A percentile compares a stretch with the other conserved stretches of the same genome.
phyloP scores from a whole-genome alignment of 2,113 vertebrate species.

The Rhea pennata region DNA sequence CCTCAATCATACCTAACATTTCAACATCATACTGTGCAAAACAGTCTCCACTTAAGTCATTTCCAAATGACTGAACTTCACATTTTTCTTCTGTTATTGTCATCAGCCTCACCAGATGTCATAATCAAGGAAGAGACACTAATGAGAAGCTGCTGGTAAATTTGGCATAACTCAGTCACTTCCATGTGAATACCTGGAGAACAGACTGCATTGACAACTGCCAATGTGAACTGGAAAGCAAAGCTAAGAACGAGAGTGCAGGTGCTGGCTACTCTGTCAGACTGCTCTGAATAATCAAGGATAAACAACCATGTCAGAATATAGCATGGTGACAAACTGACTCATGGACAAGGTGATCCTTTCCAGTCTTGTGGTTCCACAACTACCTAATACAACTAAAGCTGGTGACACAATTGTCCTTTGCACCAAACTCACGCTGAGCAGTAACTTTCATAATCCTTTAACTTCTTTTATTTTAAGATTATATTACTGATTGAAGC shows the following conservation, averaged over 20 bases:
- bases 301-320: neutral
- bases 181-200: slow-evolving; percentile 33
- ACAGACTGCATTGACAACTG: neutral
- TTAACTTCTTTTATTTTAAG: neutral
- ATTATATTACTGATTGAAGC: neutral
- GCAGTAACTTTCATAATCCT: neutral
- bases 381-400: neutral
- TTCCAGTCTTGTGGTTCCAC: neutral
- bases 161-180: slow-evolving; percentile 26
- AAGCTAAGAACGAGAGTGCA: neutral
- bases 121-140: slow-evolving; percentile 50
- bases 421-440: neutral
- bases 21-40: slow-evolving; percentile 52
- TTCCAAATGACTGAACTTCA: slow-evolving; percentile 50
- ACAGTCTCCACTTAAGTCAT: slow-evolving; percentile 3
- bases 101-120: slow-evolving; percentile 53
- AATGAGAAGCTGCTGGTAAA: slow-evolving; percentile 59
- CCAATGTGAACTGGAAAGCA: neutral
- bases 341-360: neutral
- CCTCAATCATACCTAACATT: slow-evolving; percentile 52
- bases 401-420: neutral
- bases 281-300: neutral
- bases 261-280: neutral
- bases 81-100: slow-evolving; percentile 62
- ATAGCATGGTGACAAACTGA: neutral